Evolutionary conservation across 1,140 invertebrate species (phyloP).

Genomic region (Cyrtorhinus lividipennis): DNA sequence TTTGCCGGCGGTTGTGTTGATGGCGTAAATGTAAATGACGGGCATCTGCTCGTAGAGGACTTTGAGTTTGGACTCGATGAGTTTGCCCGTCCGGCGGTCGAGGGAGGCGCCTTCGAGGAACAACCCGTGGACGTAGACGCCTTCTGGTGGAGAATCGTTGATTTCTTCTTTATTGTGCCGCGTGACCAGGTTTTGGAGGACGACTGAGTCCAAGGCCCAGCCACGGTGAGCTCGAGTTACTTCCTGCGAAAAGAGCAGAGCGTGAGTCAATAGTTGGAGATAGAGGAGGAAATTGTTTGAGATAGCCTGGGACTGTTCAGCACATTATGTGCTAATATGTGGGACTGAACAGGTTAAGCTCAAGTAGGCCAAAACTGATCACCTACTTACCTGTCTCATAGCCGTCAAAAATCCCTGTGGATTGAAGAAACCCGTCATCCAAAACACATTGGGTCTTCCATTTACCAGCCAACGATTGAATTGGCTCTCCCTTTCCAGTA

Average conservation of each 20-base stretch:
- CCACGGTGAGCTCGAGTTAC: slow-evolving; percentile 89
- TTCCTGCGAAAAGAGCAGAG: too few relatives aligned
- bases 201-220: slow-evolving; percentile 91
- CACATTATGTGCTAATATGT: too few relatives aligned
- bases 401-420: slow-evolving; percentile 93
- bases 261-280: too few relatives aligned
- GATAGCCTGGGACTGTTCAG: too few relatives aligned
- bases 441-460: slow-evolving; percentile 74
- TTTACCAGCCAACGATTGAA: slow-evolving; percentile 69
- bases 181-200: slow-evolving; percentile 90
- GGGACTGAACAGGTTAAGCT: too few relatives aligned
- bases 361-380: too few relatives aligned
- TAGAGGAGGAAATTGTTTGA: too few relatives aligned
- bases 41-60: slow-evolving; percentile 85
- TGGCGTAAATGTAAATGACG: slow-evolving; percentile 89
- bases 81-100: slow-evolving; percentile 69
- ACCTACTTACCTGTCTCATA: slow-evolving; percentile 82
- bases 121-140: slow-evolving; percentile 85
- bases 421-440: slow-evolving; percentile 98
- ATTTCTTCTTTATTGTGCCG: slow-evolving; percentile 78
- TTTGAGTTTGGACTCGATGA: slow-evolving; percentile 86
- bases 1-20: slow-evolving; percentile 82
- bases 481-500: slow-evolving; percentile 76
- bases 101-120: slow-evolving; percentile 89
- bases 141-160: slow-evolving; percentile 76